These are phyloP conservation scores for Oxyruncus cristatus DNA, from an alignment of 2,113 vertebrate genomes.

Conservation along the genomic window DNA sequence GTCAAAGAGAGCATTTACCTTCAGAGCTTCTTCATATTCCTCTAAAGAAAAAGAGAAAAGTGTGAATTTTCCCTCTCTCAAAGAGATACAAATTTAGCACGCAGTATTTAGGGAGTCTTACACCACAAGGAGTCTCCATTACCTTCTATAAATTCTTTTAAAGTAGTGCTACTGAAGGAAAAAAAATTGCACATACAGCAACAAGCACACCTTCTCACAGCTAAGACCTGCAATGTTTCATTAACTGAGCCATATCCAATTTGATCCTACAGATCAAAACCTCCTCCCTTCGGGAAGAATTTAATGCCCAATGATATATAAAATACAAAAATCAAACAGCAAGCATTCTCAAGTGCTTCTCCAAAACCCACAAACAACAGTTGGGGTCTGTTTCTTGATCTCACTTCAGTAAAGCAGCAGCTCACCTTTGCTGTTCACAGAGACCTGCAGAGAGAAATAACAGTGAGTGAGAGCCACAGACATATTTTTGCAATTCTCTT, in stretches of 20 bases:
- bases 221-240: not conserved
- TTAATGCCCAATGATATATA: not conserved
- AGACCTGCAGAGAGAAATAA: constrained; percentile 82
- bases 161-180: not conserved
- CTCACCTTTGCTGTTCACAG: constrained; percentile 96
- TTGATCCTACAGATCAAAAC: not conserved
- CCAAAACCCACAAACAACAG: not conserved
- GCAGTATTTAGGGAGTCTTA: not conserved
- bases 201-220: not conserved
- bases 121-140: not conserved
- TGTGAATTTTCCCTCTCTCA: not conserved
- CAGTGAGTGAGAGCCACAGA: not conserved
- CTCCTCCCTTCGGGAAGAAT: not conserved
- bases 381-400: not conserved
- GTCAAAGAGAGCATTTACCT: constrained; percentile 79
- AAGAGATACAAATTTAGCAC: not conserved
- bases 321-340: not conserved
- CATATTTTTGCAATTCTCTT: not conserved
- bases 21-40: constrained; percentile 96
- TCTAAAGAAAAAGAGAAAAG: constrained; percentile 75
- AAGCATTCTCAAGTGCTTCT: not conserved
- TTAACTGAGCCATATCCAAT: not conserved
- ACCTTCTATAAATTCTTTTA: not conserved
- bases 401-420: not conserved
- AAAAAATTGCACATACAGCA: not conserved